A percentile compares a stretch with the other conserved stretches of the same genome.
phyloP scores from a whole-genome alignment of 2,888 invertebrate species.

The Pelosia muscerda region DNA sequence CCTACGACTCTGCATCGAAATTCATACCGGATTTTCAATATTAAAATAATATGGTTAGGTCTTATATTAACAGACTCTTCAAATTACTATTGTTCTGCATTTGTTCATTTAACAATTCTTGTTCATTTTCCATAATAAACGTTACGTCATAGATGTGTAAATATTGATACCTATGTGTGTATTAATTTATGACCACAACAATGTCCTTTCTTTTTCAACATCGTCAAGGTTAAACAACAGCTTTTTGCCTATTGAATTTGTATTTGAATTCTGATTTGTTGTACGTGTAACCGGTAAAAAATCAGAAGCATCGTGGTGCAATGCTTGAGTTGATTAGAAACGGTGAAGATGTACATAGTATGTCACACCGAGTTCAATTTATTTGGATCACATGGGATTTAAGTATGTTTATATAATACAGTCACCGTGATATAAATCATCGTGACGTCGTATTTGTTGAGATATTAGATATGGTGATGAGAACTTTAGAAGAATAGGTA shows the following conservation, averaged over 20 bases:
- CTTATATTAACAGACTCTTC: no score
- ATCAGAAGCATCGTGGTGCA: not conserved
- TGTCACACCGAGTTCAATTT: not conserved
- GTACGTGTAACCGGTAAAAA: not conserved
- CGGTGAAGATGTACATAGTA: not conserved
- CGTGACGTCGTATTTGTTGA: not conserved
- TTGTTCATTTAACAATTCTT: not conserved
- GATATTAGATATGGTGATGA: not conserved
- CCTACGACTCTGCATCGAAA: no score
- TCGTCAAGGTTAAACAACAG: not conserved
- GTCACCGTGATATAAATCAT: not conserved
- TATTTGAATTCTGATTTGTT: not conserved
- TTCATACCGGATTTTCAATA: no score
- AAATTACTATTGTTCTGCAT: not conserved
- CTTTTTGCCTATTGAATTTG: not conserved
- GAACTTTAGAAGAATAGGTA: not conserved
- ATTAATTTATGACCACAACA: not conserved
- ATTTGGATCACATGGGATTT: not conserved
- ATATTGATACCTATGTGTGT: not conserved
- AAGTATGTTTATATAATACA: constrained; percentile 1
- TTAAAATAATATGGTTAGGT: no score
- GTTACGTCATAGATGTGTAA: not conserved
- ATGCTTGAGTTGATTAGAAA: not conserved
- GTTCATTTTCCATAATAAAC: not conserved
- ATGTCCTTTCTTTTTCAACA: not conserved